phyloP scores from a whole-genome alignment of 1,140 invertebrate genomes.

The Drosophila ohnishii region DNA sequence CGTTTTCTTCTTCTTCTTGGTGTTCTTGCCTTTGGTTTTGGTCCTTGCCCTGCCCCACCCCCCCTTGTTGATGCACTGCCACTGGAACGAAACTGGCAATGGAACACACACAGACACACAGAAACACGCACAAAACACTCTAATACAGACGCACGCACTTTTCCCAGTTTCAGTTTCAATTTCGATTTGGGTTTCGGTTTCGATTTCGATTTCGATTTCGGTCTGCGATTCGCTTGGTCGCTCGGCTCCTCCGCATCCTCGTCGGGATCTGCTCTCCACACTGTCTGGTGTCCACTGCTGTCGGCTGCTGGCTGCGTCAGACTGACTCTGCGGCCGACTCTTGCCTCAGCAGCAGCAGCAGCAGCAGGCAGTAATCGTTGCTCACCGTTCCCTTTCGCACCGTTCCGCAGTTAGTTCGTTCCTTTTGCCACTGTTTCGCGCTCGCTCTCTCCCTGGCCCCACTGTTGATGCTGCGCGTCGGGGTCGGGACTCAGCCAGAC shows the following conservation, averaged over 20 bases:
- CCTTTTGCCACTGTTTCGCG: constrained; percentile 6
- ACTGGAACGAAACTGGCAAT: constrained; percentile 60
- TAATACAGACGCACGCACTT: constrained; percentile 42
- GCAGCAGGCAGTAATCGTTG: constrained; percentile 15
- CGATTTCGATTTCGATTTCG: constrained; percentile 30
- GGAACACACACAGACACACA: constrained; percentile 47
- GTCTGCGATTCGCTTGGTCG: constrained; percentile 20
- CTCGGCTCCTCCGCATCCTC: constrained; percentile 47
- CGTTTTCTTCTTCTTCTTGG: neutral
- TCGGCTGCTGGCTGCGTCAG: constrained; percentile 65
- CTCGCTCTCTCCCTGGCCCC: neutral
- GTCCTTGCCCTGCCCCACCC: constrained; percentile 18
- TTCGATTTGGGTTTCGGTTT: constrained; percentile 41
- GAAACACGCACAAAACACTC: neutral
- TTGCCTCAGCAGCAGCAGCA: constrained; percentile 6
- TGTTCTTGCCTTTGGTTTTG: constrained; percentile 19
- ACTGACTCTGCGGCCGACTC: constrained; percentile 39
- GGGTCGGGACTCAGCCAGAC: constrained; percentile 2
- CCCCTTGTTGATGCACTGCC: constrained; percentile 55
- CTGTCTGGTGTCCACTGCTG: constrained; percentile 24
- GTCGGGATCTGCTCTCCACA: constrained; percentile 61
- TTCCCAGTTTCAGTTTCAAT: constrained; percentile 32
- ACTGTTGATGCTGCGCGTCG: constrained; percentile 53
- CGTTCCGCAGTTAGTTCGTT: constrained; percentile 8
- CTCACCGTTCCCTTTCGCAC: constrained; percentile 12